phyloP scores from a whole-genome alignment of 2,888 invertebrate species.

The Parasteatoda lunata region DNA sequence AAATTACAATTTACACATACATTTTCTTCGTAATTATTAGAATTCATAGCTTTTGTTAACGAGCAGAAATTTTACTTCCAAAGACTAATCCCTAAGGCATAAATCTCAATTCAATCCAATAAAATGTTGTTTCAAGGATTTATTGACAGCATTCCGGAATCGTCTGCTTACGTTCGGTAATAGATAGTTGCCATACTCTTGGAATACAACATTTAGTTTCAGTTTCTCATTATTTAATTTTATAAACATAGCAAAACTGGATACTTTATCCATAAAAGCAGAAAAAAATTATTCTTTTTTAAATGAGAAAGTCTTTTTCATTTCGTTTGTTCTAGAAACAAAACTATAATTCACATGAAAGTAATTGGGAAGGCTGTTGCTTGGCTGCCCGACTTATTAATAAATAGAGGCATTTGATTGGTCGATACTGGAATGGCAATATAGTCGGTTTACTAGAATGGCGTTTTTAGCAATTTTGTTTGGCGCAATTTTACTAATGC shows the following conservation, averaged over 20 bases:
- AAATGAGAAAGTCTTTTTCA: not conserved
- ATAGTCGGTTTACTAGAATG: too few species aligned
- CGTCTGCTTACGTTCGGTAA: constrained; percentile 52
- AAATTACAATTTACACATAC: constrained; percentile 20
- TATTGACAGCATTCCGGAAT: constrained; percentile 47
- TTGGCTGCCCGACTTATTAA: too few species aligned
- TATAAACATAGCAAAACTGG: not conserved
- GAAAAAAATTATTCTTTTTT: not conserved
- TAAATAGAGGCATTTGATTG: too few species aligned
- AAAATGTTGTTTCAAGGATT: constrained; percentile 37
- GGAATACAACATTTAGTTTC: not conserved
- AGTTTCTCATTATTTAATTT: not conserved
- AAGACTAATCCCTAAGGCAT: not conserved
- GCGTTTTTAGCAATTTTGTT: too few species aligned
- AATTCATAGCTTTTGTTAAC: constrained; percentile 20
- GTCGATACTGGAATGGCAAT: too few species aligned
- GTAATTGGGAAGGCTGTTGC: too few species aligned
- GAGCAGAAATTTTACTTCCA: not conserved
- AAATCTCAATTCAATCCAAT: not conserved
- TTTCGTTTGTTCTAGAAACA: not conserved
- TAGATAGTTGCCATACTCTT: constrained; percentile 3
- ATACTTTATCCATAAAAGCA: not conserved
- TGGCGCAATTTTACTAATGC: too few species aligned
- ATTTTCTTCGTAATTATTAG: constrained; percentile 39
- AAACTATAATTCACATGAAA: too few species aligned